Conservation (phyloP, 2,113 vertebrate genomes). For the Peromyscus maniculatus region DNA sequence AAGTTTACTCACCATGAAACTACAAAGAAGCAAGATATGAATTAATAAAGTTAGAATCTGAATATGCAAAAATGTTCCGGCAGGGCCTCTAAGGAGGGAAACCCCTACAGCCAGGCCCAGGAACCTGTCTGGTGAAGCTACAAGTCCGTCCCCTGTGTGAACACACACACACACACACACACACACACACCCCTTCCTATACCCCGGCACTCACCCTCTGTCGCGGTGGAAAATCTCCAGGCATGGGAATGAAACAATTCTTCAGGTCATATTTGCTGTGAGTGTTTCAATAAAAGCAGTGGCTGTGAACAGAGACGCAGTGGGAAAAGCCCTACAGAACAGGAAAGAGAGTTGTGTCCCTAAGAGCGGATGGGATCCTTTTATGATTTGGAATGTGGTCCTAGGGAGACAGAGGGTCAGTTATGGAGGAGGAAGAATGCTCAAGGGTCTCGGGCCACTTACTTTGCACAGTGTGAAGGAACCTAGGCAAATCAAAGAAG, state of each 20-base stretch:
- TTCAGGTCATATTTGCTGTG: neutral
- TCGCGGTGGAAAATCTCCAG: neutral
- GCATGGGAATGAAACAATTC: too few species aligned
- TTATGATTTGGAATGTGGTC: neutral
- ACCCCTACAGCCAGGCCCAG: neutral
- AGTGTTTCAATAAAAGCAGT: neutral
- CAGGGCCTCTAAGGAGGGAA: neutral
- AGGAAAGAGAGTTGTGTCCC: fast-evolving
- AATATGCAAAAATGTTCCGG: neutral
- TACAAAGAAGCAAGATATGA: neutral
- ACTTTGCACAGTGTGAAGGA: neutral
- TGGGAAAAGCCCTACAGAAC: neutral
- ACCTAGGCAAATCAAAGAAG: neutral
- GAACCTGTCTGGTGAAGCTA: neutral
- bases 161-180: neutral
- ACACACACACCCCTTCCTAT: too few species aligned
- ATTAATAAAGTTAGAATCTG: neutral
- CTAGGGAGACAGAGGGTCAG: neutral
- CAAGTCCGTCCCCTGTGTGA: neutral
- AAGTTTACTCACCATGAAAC: neutral
- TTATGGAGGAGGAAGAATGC: neutral
- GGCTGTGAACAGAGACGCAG: neutral
- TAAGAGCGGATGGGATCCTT: neutral
- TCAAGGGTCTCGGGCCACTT: neutral
- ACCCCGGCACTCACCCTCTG: too few species aligned